Evolutionary conservation across 2,888 invertebrate genomes (phyloP).

Genomic region (Barypeithes pellucidus): DNA sequence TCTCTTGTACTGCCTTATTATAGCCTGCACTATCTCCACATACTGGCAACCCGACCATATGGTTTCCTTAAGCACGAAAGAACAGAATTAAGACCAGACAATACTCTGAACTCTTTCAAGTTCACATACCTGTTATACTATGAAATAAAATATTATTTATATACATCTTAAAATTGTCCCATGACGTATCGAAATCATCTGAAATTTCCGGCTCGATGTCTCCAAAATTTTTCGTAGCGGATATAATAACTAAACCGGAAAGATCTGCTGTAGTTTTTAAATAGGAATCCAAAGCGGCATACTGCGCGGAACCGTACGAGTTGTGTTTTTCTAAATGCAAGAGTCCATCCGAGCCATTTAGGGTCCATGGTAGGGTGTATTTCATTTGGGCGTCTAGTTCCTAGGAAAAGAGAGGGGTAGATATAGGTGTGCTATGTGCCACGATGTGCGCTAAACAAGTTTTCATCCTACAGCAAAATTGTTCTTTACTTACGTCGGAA

Average conservation of each 20-base stretch:
- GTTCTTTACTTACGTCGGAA: slow-evolving; percentile 69
- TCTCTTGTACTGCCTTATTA: slow-evolving; percentile 67
- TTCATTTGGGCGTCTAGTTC: slow-evolving; percentile 64
- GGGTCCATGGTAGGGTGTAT: slow-evolving; percentile 73
- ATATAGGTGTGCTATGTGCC: background rate
- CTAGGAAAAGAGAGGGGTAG: slow-evolving; percentile 3
- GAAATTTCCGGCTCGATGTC: slow-evolving; percentile 65
- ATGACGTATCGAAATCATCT: slow-evolving; percentile 74
- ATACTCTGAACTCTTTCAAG: no score
- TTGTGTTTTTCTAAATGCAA: slow-evolving; percentile 73
- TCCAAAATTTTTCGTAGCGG: slow-evolving; percentile 58
- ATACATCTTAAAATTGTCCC: slow-evolving; percentile 75
- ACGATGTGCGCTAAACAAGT: no score
- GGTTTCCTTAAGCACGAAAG: slow-evolving; percentile 52
- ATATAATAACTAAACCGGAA: slow-evolving; percentile 52
- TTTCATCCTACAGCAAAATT: background rate
- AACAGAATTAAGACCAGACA: slow-evolving; percentile 1
- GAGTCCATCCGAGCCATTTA: slow-evolving; percentile 60
- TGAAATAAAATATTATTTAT: slow-evolving; percentile 65
- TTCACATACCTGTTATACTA: slow-evolving; percentile 59
- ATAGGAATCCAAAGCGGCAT: slow-evolving; percentile 35
- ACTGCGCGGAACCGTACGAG: slow-evolving; percentile 72
- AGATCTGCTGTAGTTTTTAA: slow-evolving; percentile 40
- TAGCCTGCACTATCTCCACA: slow-evolving; percentile 74
- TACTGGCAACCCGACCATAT: slow-evolving; percentile 73